Evolutionary conservation across 2,888 invertebrate species (phyloP), one percentile per base, ranked within the genome.

Genomic region (Empis stercorea): DNA sequence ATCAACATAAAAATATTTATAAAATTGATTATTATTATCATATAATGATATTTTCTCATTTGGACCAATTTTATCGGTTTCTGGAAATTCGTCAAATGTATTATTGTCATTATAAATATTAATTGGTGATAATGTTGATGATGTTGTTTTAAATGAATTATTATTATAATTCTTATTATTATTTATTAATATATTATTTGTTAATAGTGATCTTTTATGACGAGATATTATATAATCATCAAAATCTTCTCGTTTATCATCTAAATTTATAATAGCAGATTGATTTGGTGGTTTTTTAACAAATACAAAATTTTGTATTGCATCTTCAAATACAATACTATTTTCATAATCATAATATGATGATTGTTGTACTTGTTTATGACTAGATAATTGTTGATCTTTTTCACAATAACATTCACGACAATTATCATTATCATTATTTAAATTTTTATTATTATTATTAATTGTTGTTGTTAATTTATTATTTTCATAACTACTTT

Each of bases 281-380:
- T 44, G 43, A 15, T 50, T 48, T 1, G 39, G 37, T 46, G 53
- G 17, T 40, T 40, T 20, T 62, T 61, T 61, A 4, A 68, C 61
- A 58, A 80, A 81, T 45, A 89, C 80, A 61, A 74, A 74, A 66
- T 91, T 88, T 59, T 88, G 87, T 44, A 92, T 63, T 34, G 79
- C 76, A 62, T 91, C 83, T 65, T 92, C 89, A 62, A 92, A 89
- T 20, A 75, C 72, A 42, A 81, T 84, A 48, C 76, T 71, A 55
- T 74, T 34, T 34, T 34, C 34, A 34, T 27, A 27, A 27, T 27
- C 23, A 27, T 27, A 27, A 27, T 27, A 27, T 27, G 5, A 9
- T 27, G 23, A 9, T 27, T 27, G 23, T 27, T 27, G 20, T 20
- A 20, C 3, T 20, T 20, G 23, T 27, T 27, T 27, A 27, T 27